Base-by-base conservation (phyloP, 2,113 vertebrate genomes). In the Okapia johnstoni region DNA sequence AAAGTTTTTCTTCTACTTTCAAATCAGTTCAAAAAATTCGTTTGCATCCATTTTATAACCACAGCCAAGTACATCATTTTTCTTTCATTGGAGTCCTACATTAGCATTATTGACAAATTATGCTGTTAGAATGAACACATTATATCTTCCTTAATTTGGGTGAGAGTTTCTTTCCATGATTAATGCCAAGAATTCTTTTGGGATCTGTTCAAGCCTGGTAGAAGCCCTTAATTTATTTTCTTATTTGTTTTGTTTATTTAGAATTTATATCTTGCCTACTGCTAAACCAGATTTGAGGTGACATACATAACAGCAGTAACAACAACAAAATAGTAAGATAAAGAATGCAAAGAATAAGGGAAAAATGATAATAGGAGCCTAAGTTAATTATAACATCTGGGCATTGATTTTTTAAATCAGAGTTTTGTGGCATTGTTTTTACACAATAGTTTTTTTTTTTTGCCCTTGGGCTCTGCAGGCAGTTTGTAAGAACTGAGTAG, bases 241-340 rank as follows among this genome's bases (percentile, higher is more conserved):
- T 16, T 91, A 61, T 79, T 94, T 90, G 60, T 93, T 97, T 96
- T 86, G 48, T 94, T 95, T 97, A 87, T 85, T 94, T 91, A 90
- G 79, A 15, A 89, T 89, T 93, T 95, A 26, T 84, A 93, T 85
- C 48, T 92, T 94, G 81, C 28, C 52, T 80, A 58, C 61, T 79
- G 50, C 25, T 88, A 92, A 91, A 43, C 19, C 60, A 58, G 40
- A 95, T 91, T 87, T 92, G 79, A 94, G 88, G 21, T 95, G 63
- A 92, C 36, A 85, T 16, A 84, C 9, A 33, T 87, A 52, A 25
- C 58, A 94, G 87, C 66, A 40, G 36, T n/a, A 70, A 23, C 66
- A 40, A 70, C 63, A 48, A 54, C 83, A 91, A 90, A 97, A 97
- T 28, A 46, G 79, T 73, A 94, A 94, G 91, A 86, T 93, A 48